Evolutionary conservation across 2,797 vertebrate species (phyloP).

Genomic region (Eospalax fontanierii): DNA sequence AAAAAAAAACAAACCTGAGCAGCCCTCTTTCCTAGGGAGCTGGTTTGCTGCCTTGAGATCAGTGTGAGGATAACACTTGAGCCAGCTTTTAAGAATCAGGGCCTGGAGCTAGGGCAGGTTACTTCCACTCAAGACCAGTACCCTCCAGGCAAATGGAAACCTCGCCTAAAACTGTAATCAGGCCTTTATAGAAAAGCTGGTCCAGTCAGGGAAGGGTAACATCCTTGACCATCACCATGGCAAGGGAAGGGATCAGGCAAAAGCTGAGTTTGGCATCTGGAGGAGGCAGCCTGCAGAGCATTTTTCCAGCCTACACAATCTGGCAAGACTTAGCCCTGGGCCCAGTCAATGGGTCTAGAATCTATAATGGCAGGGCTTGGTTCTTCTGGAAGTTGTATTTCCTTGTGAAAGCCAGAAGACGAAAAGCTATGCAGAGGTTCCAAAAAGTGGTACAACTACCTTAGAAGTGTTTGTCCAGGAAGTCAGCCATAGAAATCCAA

Average conservation of each 20-base stretch:
- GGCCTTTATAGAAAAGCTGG: not conserved
- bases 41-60: slow-evolving; percentile 69
- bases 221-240: not conserved
- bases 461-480: slow-evolving; percentile 5
- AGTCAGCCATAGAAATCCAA: slow-evolving; percentile 13
- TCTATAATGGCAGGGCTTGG: not conserved
- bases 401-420: not conserved
- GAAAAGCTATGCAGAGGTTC: not conserved
- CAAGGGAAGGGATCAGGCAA: not conserved
- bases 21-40: slow-evolving; percentile 65
- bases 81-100: slow-evolving; percentile 50
- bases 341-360: slow-evolving; percentile 6
- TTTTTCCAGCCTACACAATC: slow-evolving; percentile 44
- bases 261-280: not conserved
- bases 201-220: slow-evolving; percentile 21
- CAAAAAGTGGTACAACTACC: slow-evolving; percentile 32
- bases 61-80: not conserved
- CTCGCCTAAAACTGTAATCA: slow-evolving; percentile 21
- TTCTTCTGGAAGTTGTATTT: slow-evolving; percentile 10
- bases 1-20: slow-evolving; percentile 60
- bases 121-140: not conserved
- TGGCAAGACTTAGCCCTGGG: not conserved
- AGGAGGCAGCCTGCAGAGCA: not conserved
- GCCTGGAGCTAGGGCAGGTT: not conserved
- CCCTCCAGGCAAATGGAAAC: not conserved